Percentiles rank a stretch among this genome's conserved stretches.
Conservation (phyloP, 2,888 invertebrate species). For the Temnothorax unifasciatus region DNA sequence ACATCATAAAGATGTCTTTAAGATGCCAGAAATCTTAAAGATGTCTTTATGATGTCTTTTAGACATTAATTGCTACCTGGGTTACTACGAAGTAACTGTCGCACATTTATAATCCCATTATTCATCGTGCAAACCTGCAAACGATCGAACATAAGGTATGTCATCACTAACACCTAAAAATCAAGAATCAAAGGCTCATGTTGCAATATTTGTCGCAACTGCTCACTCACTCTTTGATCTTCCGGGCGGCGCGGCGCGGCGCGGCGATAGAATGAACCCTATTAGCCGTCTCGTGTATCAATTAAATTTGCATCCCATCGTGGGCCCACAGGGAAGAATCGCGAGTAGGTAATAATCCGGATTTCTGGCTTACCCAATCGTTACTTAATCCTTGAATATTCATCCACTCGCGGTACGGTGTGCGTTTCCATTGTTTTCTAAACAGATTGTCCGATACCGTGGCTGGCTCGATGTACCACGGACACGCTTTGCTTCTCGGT, state of each 20-base stretch:
- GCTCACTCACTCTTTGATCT: conserved; percentile 36
- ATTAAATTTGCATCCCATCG: conserved; percentile 53
- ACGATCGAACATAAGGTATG: neutral
- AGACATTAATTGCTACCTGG: too few relatives aligned
- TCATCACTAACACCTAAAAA: neutral
- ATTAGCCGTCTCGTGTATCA: conserved; percentile 50
- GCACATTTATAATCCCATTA: neutral
- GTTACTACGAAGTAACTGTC: neutral
- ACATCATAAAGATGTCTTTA: too few relatives aligned
- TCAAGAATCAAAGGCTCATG: neutral
- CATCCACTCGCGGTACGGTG: conserved; percentile 30
- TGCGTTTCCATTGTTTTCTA: conserved; percentile 56
- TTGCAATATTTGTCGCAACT: conserved; percentile 33
- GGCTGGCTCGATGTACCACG: conserved; percentile 54
- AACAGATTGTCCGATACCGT: conserved; percentile 60
- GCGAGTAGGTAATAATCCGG: conserved; percentile 53
- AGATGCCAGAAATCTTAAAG: too few relatives aligned
- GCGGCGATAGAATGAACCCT: conserved; percentile 25
- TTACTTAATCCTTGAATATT: conserved; percentile 56
- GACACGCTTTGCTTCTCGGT: conserved; percentile 59
- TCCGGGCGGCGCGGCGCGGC: neutral
- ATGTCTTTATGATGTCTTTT: too few relatives aligned
- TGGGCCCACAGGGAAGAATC: conserved; percentile 11
- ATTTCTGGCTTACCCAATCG: conserved; percentile 56
- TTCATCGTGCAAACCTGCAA: neutral